Base-by-base conservation (phyloP, 2,888 invertebrate species). In the Phyllotreta cruciferae region DNA sequence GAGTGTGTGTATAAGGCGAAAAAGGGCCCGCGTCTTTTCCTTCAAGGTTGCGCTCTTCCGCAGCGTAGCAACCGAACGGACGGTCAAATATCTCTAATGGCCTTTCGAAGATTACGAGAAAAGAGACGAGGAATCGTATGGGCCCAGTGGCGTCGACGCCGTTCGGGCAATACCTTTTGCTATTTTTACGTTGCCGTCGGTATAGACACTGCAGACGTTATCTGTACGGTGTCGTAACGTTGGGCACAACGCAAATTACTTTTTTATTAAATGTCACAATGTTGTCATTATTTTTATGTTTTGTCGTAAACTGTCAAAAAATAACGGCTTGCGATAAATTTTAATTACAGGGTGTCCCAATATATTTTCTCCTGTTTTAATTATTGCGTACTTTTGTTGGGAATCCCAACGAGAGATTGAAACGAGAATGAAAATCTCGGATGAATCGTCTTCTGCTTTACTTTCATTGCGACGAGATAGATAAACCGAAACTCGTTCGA, bases 41-140 rank as follows among this genome's bases (percentile, higher is more conserved):
- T 50, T 44, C 55, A 49, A 60, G 61, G 52, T 47, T 60, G 24
- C n/a, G 47, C 49, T 66, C 55, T 54, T 58, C 45, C 38, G 44
- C 62, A 39, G 66, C 67, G 64, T 67, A 67, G 67, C 67, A 67
- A 67, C 67, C 60, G 62, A 60, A 63, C 63, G 58, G 58, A 60
- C 67, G 64, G 64, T 67, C 67, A 67, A 62, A 67, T 64, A 64
- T 67, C 62, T 67, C 54, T 57, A 62, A 67, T 45, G 60, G 58
- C 44, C 57, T 63, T 58, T 62, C 45, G 41, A 60, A 62, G 60
- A 41, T 54, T 64, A 57, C 24, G 60, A 56, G 62, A 63, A 55
- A 56, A 55, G 60, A 62, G 64, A 60, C 54, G 56, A 55, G 60
- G 61, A 62, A 56, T 61, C 62, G 56, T 62, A 49, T 52, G 39